A percentile compares a stretch with the other conserved stretches of the same genome.
phyloP scores from a whole-genome alignment of 1,140 invertebrate genomes.

The Yoshiicerus persimilis region DNA sequence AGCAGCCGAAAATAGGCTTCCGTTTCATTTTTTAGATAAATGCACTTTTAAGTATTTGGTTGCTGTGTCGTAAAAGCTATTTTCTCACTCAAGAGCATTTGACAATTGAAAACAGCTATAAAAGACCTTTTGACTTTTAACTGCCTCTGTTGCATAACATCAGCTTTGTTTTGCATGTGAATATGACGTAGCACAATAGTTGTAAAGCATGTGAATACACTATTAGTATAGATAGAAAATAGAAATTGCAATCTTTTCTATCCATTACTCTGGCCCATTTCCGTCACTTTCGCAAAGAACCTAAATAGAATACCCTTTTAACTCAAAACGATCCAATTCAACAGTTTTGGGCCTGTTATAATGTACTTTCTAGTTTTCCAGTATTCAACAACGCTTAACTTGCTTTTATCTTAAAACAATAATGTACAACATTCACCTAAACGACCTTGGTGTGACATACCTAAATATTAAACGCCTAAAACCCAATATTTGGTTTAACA shows the following conservation, averaged over 20 bases:
- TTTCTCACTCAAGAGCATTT: background rate
- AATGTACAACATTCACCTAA: too few species aligned
- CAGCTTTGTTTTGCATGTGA: background rate
- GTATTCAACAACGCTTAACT: background rate
- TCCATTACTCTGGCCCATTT: background rate
- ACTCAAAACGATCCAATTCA: background rate
- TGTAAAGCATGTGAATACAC: too few species aligned
- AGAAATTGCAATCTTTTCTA: background rate
- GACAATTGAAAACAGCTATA: background rate
- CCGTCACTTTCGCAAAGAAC: background rate
- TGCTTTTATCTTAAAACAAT: too few species aligned
- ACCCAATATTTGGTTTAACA: too few species aligned
- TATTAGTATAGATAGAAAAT: background rate
- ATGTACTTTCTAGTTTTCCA: background rate
- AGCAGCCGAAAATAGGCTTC: background rate
- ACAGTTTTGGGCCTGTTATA: background rate
- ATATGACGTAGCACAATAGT: background rate
- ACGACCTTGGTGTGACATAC: too few species aligned
- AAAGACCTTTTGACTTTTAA: background rate
- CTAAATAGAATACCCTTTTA: background rate
- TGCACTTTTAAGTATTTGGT: background rate
- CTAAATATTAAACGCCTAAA: too few species aligned
- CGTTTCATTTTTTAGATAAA: background rate
- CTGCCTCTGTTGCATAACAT: background rate
- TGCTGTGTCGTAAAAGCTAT: background rate